These are phyloP conservation scores for Agonum fuliginosum DNA, from an alignment of 2,888 invertebrate genomes.

Conservation along the genomic window DNA sequence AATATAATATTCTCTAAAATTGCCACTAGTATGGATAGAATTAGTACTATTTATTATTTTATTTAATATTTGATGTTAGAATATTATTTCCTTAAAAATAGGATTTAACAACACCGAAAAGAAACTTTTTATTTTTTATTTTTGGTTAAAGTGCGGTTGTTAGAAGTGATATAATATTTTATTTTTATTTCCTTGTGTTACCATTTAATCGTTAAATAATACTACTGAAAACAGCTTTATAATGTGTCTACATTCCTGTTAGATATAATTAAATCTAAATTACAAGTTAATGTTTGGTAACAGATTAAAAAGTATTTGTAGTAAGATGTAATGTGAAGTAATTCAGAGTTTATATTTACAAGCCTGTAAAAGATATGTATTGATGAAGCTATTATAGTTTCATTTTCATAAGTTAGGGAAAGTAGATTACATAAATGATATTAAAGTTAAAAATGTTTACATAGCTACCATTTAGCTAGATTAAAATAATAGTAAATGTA, in stretches of 20 bases:
- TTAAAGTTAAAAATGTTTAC: background rate
- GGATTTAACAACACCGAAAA: no score
- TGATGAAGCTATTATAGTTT: constrained; percentile 1
- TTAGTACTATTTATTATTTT: no score
- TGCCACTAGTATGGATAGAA: no score
- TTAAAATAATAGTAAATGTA: no score
- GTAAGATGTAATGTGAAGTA: background rate
- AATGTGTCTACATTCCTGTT: background rate
- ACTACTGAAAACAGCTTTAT: background rate
- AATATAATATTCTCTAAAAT: no score
- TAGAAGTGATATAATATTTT: background rate
- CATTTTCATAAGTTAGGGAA: background rate
- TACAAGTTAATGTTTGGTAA: background rate
- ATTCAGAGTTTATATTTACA: background rate
- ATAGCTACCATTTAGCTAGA: background rate
- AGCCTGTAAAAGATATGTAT: background rate
- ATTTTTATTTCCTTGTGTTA: constrained; percentile 20
- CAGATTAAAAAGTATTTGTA: constrained; percentile 7
- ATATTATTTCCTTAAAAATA: no score
- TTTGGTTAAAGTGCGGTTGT: background rate
- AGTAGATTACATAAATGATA: constrained; percentile 12
- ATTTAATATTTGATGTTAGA: no score
- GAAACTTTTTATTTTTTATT: no score
- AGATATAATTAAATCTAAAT: constrained; percentile 6
- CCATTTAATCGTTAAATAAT: constrained; percentile 15